Base-by-base conservation (phyloP, 2,113 vertebrate species). In the Istiophorus platypterus region DNA sequence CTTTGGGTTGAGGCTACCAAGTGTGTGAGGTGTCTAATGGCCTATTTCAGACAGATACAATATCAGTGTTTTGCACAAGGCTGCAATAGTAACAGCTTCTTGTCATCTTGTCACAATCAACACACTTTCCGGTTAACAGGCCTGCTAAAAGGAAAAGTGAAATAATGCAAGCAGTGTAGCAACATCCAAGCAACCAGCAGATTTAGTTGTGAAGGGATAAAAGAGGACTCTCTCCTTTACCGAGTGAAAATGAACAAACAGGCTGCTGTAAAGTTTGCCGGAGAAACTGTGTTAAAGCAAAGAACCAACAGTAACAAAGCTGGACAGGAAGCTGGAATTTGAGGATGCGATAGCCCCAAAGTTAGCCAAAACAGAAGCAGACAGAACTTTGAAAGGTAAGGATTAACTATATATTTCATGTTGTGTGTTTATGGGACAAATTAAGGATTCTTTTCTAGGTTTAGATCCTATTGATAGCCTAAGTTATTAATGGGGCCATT, bases 301-400 rank as follows among this genome's bases (percentile, higher is more conserved):
- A 27, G 22, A 11, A 24, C n/a, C 11, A 26, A 39, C 51, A 29
- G 29, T 0, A 22, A 5, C 51, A 52, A 22, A 56, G 31, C 49
- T 22, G 59, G 5, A 2, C 41, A 58, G 17, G 20, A 65, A 58
- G 20, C 18, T n/a, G 24, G 27, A 47, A 20, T 41, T 7, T 29
- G 31, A 52, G 47, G 66, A 80, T 56, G 17, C 27, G 8, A 13
- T 29, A 13, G 31, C 4, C 5, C 20, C 18, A 5, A 27, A 10
- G 42, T 61, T 52, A 67, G 14, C 22, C 54, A 45, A 69, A 26
- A 27, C 18, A 26, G n/a, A 10, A 54, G 52, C 13, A 39, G 51
- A 34, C 24, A 51, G 27, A 78, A 26, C 78, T 26, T 42, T 22
- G 42, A 20, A 17, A 64, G 63, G 64, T 74, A 59, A 70, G 34